A percentile compares a stretch with the other conserved stretches of the same genome.
phyloP scores from a whole-genome alignment of 2,113 vertebrate species.

The Noturus placidus region DNA sequence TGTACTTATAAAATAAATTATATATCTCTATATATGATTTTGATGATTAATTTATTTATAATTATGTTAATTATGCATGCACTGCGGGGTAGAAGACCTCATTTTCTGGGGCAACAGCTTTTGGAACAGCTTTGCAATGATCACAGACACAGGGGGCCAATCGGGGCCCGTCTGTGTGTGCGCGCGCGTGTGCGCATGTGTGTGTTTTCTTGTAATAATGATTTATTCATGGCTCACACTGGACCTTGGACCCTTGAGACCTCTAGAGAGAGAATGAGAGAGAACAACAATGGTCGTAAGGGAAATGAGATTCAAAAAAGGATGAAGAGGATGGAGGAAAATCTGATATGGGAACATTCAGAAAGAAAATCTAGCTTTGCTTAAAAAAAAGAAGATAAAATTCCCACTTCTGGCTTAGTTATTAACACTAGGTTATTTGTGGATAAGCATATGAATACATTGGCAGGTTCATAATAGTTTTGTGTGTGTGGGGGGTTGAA shows the following conservation, averaged over 20 bases:
- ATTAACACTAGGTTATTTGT: background rate
- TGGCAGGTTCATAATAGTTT: background rate
- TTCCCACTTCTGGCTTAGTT: conserved; percentile 10
- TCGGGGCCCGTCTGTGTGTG: conserved; percentile 19
- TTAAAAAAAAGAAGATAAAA: background rate
- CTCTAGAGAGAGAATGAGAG: conserved; percentile 28
- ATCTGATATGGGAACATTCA: background rate
- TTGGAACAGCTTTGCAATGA: conserved; percentile 49
- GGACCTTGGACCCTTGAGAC: conserved; percentile 48
- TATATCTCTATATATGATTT: conserved; percentile 55
- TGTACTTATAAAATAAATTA: conserved; percentile 52
- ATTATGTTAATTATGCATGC: conserved; percentile 46
- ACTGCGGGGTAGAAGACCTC: conserved; percentile 27
- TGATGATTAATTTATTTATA: conserved; percentile 54
- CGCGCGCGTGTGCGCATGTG: background rate
- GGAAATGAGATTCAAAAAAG: conserved; percentile 12
- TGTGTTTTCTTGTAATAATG: conserved; percentile 43
- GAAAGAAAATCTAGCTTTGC: conserved; percentile 16
- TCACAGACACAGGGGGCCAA: conserved; percentile 43
- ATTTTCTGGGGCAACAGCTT: conserved; percentile 43
- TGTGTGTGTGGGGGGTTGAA: conserved; percentile 13
- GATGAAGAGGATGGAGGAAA: conserved; percentile 18
- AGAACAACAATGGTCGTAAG: conserved; percentile 35
- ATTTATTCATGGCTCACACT: conserved; percentile 49
- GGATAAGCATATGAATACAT: background rate